Base-by-base conservation (phyloP, 2,888 invertebrate species). In the Cataglyphis cursor region DNA sequence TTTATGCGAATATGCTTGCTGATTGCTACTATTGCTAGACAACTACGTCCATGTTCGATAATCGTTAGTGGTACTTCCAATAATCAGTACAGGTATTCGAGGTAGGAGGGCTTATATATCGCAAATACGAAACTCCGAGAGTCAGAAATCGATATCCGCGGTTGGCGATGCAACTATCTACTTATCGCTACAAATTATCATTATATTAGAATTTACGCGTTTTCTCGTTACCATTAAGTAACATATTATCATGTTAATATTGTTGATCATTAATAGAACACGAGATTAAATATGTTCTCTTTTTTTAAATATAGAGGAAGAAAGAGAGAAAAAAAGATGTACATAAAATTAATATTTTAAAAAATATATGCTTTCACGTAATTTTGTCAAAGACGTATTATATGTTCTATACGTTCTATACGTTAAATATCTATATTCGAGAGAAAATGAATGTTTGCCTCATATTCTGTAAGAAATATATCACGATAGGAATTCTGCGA, bases 1-100 rank as follows among this genome's bases (percentile, higher is more conserved):
- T 91, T 51, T 88, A 84, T 78, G 82, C 66, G 88, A 90, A 87
- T 86, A 87, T 85, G 78, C 51, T 44, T 38, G 59, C 54, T 65
- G 86, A 82, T 85, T 84, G 75, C 62, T 54, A 62, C 66, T 65
- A 81, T 81, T 68, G 38, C 54, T 68, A 81, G 88, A 87, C 88
- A 88, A 83, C 73, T 87, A 82, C 82, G 82, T 73, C 84, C 64
- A 64, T 86, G 81, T 85, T 83, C 83, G 84, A 85, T 82, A 84
- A 87, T 85, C 80, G 78, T 81, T 72, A 62, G 54, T 51, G 80
- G 76, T 82, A 82, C 84, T 81, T 87, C 68, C 87, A 82, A 84
- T 82, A 85, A 88, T 90, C 87, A 78, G 66, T 78, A 70, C 73
- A 84, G 84, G 87, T 84, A 85, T 78, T 70, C 48, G 44, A 59